Conservation (phyloP, 35 echinoderm and acorn worm genomes). For the Ophiothrix spiculata region DNA sequence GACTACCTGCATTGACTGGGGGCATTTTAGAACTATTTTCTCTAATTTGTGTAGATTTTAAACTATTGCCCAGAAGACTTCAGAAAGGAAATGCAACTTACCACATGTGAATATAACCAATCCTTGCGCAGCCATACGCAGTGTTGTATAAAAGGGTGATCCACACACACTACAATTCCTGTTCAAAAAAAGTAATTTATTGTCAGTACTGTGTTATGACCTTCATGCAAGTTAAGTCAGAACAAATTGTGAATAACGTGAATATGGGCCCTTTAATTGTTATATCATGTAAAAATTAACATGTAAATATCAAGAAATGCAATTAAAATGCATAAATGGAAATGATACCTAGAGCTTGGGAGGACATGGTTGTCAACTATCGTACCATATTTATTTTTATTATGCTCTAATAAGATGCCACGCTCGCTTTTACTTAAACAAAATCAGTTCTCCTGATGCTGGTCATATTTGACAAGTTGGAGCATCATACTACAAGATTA, state of each 20-base stretch:
- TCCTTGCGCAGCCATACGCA: background rate
- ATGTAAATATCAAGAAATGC: background rate
- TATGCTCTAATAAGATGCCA: background rate
- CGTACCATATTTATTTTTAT: background rate
- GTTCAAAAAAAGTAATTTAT: background rate
- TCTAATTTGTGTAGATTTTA: background rate
- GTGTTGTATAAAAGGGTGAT: background rate
- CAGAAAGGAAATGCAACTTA: background rate
- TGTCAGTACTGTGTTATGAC: background rate
- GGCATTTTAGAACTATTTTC: background rate
- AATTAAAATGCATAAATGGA: background rate
- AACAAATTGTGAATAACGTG: background rate
- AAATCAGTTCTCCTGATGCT: no score
- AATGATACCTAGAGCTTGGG: background rate
- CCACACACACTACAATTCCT: background rate
- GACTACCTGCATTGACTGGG: no score
- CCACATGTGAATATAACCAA: background rate
- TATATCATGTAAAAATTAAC: background rate
- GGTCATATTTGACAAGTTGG: no score
- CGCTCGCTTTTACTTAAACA: no score
- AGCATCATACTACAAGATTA: no score
- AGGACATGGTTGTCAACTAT: background rate
- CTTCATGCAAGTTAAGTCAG: background rate
- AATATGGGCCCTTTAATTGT: background rate
- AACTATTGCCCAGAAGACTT: background rate